A percentile compares a stretch with the other conserved stretches of the same genome.
Conservation (phyloP, 2,888 invertebrate species). For the Capitulum mitella region DNA sequence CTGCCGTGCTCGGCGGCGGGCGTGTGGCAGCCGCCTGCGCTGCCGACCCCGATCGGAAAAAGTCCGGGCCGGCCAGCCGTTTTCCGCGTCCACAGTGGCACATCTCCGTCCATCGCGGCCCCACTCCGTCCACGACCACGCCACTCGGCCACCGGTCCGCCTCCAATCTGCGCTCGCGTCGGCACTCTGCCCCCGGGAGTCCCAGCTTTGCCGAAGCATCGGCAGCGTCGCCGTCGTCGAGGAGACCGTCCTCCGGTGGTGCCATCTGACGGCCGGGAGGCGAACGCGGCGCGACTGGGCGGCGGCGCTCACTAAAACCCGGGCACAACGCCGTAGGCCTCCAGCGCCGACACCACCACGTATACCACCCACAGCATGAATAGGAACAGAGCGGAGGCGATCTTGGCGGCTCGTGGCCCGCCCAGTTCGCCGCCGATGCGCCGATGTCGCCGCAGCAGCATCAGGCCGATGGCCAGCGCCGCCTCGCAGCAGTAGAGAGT, state of each 20-base stretch:
- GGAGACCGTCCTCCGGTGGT: neutral
- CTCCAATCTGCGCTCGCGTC: too few species aligned
- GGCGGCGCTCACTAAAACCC: neutral
- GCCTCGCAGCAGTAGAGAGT: constrained; percentile 92
- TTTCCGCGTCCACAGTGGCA: too few species aligned
- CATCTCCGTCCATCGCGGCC: too few species aligned
- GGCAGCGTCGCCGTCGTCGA: neutral
- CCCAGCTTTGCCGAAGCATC: neutral
- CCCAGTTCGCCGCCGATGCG: constrained; percentile 80
- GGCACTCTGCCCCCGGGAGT: too few species aligned
- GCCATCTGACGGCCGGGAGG: neutral
- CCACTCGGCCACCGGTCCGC: too few species aligned
- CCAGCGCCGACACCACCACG: constrained; percentile 82
- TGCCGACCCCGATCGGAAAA: too few species aligned
- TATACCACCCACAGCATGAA: constrained; percentile 86
- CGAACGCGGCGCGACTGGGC: too few species aligned
- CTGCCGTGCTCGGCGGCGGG: too few species aligned
- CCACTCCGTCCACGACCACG: too few species aligned
- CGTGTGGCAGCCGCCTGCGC: too few species aligned
- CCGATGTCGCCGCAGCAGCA: constrained; percentile 69
- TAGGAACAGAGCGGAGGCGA: constrained; percentile 68
- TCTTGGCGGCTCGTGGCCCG: constrained; percentile 68
- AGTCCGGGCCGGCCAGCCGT: too few species aligned
- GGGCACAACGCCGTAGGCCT: constrained; percentile 78
- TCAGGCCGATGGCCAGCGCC: constrained; percentile 65